phyloP scores from a whole-genome alignment of 2,113 vertebrate species.

The Tinamus guttatus region DNA sequence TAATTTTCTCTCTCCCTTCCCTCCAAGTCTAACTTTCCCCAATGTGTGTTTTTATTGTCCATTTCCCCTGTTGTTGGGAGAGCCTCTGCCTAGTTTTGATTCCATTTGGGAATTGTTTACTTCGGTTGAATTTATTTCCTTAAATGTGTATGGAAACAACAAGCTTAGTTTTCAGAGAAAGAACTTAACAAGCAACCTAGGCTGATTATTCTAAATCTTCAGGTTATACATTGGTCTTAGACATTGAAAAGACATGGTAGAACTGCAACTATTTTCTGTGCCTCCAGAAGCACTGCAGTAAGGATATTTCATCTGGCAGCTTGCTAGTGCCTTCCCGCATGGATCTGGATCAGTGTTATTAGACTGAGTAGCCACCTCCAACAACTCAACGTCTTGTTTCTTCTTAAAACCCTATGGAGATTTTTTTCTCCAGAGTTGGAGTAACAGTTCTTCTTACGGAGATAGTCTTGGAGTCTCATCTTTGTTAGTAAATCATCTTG shows the following conservation, averaged over 20 bases:
- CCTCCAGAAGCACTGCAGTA: neutral
- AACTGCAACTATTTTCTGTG: neutral
- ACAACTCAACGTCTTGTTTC: neutral
- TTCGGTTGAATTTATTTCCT: neutral
- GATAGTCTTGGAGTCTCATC: neutral
- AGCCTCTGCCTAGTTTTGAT: neutral
- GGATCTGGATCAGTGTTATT: neutral
- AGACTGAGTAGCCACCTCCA: neutral
- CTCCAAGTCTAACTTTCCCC: neutral
- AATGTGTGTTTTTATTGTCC: neutral
- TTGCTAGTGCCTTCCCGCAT: neutral
- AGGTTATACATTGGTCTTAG: neutral
- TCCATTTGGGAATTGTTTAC: neutral
- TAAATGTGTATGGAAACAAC: neutral
- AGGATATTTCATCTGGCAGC: neutral
- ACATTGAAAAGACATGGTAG: neutral
- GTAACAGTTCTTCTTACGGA: neutral
- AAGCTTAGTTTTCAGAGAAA: neutral
- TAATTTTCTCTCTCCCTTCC: neutral
- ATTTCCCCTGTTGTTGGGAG: neutral
- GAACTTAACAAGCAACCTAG: neutral
- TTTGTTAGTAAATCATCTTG: constrained; percentile 11
- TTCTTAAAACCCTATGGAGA: neutral
- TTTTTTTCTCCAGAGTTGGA: neutral
- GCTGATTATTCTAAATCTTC: neutral